These are phyloP conservation scores for Picus viridis DNA, from an alignment of 2,797 vertebrate genomes.

Conservation along the genomic window DNA sequence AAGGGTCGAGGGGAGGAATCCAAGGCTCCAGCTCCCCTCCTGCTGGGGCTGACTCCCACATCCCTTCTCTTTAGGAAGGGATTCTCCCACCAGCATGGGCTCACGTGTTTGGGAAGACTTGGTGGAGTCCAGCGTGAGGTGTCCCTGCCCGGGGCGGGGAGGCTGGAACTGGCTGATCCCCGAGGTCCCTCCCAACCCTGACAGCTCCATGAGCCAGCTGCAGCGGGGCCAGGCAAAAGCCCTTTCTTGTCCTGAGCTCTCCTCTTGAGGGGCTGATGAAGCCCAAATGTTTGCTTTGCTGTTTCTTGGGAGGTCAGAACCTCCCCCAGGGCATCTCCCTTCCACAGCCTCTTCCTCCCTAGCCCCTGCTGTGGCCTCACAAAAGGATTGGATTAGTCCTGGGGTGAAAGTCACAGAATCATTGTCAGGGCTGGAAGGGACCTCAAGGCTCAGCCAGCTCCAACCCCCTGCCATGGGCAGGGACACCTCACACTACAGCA, in stretches of 20 bases:
- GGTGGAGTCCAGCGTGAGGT: no score
- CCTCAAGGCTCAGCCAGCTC: no score
- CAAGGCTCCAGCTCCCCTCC: no score
- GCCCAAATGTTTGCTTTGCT: not conserved
- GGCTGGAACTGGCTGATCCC: no score
- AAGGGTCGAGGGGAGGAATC: no score
- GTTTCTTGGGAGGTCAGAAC: not conserved
- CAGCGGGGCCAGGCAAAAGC: no score
- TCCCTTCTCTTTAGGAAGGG: not conserved
- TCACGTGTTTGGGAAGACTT: not conserved
- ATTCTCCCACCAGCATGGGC: not conserved
- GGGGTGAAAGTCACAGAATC: not conserved
- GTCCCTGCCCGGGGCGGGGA: no score
- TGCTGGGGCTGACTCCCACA: not conserved
- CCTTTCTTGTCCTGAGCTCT: not conserved
- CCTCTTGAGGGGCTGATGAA: fast-evolving
- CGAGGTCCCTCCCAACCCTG: no score
- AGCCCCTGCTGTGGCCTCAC: not conserved
- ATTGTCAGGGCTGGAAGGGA: no score
- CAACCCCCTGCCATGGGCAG: no score
- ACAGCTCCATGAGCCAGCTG: no score
- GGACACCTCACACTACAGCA: no score
- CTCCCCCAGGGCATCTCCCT: fast-evolving
- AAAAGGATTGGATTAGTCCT: not conserved
- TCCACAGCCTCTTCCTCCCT: not conserved